Conservation (phyloP, 2,888 invertebrate species). For the Pristionchus arcanus region DNA sequence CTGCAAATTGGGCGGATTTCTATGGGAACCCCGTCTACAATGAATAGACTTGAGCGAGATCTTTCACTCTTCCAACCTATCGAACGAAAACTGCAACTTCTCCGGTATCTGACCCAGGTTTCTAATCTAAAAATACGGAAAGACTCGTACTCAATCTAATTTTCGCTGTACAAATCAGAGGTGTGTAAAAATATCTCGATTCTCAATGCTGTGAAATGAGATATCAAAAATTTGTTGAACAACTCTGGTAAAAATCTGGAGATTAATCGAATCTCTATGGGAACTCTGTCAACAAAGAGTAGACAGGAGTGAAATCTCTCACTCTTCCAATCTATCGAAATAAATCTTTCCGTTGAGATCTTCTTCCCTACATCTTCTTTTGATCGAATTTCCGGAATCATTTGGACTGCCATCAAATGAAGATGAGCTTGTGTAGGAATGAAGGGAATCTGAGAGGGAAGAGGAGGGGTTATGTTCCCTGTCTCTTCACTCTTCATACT, state of each 20-base stretch:
- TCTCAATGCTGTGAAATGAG: no score
- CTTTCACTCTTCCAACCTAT: not conserved
- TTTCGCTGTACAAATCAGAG: no score
- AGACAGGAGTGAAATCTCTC: no score
- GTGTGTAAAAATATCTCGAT: no score
- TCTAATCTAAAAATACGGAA: no score
- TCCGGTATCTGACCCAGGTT: no score
- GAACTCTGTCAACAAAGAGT: not conserved
- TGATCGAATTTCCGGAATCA: not conserved
- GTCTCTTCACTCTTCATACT: not conserved
- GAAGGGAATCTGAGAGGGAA: not conserved
- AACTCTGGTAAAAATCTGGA: no score
- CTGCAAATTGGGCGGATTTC: not conserved
- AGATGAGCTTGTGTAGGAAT: not conserved
- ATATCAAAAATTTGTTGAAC: no score
- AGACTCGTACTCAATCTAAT: no score
- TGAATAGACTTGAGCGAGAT: not conserved
- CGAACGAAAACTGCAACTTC: no score
- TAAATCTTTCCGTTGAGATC: not conserved
- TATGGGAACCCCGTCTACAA: not conserved
- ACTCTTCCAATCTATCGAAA: no score
- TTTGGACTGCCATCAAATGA: conserved; percentile 28
- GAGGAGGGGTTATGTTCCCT: not conserved
- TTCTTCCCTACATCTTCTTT: not conserved
- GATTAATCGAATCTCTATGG: not conserved